These are phyloP conservation scores for Bombus vancouverensis DNA, from an alignment of 1,140 invertebrate species.

Conservation along the genomic window DNA sequence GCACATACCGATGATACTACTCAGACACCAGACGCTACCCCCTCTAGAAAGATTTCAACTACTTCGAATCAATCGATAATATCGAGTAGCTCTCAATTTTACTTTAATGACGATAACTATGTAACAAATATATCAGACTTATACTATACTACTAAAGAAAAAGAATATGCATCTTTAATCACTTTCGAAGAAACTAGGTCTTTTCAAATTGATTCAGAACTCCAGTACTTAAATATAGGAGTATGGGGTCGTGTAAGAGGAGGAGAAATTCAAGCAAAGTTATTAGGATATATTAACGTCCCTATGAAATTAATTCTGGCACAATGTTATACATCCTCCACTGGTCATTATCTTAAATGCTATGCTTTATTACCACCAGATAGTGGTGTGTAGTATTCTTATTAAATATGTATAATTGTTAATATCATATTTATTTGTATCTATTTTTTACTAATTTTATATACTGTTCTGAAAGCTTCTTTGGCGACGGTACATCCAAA, in stretches of 20 bases:
- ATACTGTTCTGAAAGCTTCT: slow-evolving; percentile 82
- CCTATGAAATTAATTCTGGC: slow-evolving; percentile 89
- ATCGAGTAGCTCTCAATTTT: slow-evolving; percentile 69
- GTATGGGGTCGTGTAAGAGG: slow-evolving; percentile 88
- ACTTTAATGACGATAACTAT: slow-evolving; percentile 52
- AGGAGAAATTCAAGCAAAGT: slow-evolving; percentile 84
- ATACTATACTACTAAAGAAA: slow-evolving; percentile 79
- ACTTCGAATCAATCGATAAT: slow-evolving; percentile 74
- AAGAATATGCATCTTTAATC: slow-evolving; percentile 82
- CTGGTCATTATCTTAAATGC: slow-evolving; percentile 90
- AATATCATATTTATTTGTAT: neutral
- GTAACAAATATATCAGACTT: slow-evolving; percentile 68
- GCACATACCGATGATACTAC: slow-evolving; percentile 64
- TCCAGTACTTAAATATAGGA: slow-evolving; percentile 91
- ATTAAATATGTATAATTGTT: slow-evolving; percentile 5
- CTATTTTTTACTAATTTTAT: neutral
- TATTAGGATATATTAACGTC: slow-evolving; percentile 91
- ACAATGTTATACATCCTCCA: slow-evolving; percentile 91
- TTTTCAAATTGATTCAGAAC: slow-evolving; percentile 87
- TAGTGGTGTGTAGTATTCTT: slow-evolving; percentile 78
- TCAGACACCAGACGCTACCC: slow-evolving; percentile 69
- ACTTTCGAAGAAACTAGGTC: slow-evolving; percentile 89
- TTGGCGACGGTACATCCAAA: slow-evolving; percentile 83
- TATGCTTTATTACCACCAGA: slow-evolving; percentile 89
- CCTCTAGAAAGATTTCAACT: slow-evolving; percentile 76